Evolutionary conservation across 2,797 vertebrate genomes (phyloP), one percentile per base, ranked within the genome.

Genomic region (Ispidina picta): DNA sequence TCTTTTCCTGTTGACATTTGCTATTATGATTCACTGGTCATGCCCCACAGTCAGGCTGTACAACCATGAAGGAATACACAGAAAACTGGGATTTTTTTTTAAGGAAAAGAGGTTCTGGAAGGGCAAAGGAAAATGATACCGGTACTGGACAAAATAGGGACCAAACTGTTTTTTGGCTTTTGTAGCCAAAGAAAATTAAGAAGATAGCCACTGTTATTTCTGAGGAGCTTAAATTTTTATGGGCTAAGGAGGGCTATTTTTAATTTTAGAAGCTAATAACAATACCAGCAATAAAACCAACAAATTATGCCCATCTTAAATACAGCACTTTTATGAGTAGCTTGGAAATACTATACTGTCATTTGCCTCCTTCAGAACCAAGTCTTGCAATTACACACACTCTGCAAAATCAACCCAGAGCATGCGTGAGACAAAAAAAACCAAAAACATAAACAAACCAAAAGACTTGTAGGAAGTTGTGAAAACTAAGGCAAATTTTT

Each of bases 1-100:
- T 88, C 64, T 90, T 91, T 92, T 89, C 74, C 83, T 92, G 88
- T 74, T 94, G 94, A 94, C 91, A 95, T 89, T 91, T 95, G 74
- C 71, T 92, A 62, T 80, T 94, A 86, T 77, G 89, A 95, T 88
- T 93, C 88, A 88, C 77, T 4, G 8, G 51, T 81, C 3, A 0
- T 91, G 83, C 83, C 83, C 83, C 94, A 64, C 69, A 88, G 81
- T 71, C 64, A 77, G 81, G 29, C 49, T 79, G 86, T 43, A 84
- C 39, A 51, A 51, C 43, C 59, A 59, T 1, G 28, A 68, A 58
- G 55, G 25, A 88, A 28, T 26, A 73, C 18, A 46, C 1, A 5
- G 71, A 66, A 73, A 81, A 37, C 77, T 0, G 15, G n/a, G 21
- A 68, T 56, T 46, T 55, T 55, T 87, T 29, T 26, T 85, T 29